Evolutionary conservation across 2,797 vertebrate genomes (phyloP), one percentile per base, ranked within the genome.

Genomic region (Benthosema pterotum): DNA sequence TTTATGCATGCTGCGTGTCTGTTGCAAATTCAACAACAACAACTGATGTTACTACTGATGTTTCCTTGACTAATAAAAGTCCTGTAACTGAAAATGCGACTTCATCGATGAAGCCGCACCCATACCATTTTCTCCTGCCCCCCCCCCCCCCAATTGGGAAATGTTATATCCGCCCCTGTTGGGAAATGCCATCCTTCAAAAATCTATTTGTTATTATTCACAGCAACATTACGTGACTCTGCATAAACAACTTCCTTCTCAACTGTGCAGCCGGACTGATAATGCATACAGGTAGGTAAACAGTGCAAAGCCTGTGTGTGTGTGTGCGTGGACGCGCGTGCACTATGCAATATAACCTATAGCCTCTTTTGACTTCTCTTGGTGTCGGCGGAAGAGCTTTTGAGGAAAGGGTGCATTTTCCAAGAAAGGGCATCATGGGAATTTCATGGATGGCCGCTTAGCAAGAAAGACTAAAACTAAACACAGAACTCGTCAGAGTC

Each of bases 311-410:
- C 68, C 79, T 67, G 65, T 49, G 47, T 17, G 57, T 78, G 43
- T 43, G 45, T 22, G 70, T 14, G 50, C 15, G 58, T 11, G n/a
- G 18, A 50, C 69, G 63, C 38, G 52, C 52, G 68, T 60, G 53
- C 63, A 80, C 90, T 92, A 87, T 74, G 85, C 86, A 91, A 88
- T 67, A 88, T 67, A 67, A 72, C 59, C 67, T 79, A 76, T 73
- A 76, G 73, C 79, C 78, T 77, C 75, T 83, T 74, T 85, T 74
- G 78, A 82, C 72, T 83, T 84, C 84, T 85, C 22, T 25, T 25
- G 22, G 22, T 79, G n/a, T n/a, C n/a, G n/a, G n/a, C n/a, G n/a
- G n/a, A n/a, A 74, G 84, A 83, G 32, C 32, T 38, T 9, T 38
- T 38, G 32, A 38, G 32, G 32, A 38, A 38, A 38, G 8, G 32